A percentile compares a stretch with the other conserved stretches of the same genome.
These are phyloP conservation scores for Rhaphigaster nebulosa DNA, from an alignment of 2,888 invertebrate species.

Conservation along the genomic window DNA sequence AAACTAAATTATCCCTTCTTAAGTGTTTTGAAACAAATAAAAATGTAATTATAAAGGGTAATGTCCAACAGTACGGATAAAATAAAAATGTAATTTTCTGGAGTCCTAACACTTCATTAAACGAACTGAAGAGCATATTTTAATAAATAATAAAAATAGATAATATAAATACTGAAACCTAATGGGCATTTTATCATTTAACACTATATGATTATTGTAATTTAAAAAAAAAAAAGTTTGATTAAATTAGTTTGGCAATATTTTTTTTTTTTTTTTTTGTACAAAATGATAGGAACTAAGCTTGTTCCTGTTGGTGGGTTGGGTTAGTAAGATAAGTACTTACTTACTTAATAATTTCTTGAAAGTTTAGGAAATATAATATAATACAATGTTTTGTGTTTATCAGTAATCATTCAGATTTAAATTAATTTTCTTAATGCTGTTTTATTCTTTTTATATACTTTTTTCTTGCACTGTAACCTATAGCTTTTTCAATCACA, in stretches of 20 bases:
- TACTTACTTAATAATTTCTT: not conserved
- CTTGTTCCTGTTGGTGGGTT: not conserved
- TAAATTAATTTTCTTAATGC: not conserved
- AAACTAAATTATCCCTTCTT: not conserved
- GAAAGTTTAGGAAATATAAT: not conserved
- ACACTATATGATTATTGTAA: not conserved
- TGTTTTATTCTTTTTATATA: conserved; percentile 12
- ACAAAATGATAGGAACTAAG: too few relatives aligned
- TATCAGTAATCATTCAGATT: conserved; percentile 3
- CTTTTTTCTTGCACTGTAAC: conserved; percentile 45
- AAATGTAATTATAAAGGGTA: not conserved
- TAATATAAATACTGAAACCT: not conserved
- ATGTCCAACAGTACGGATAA: not conserved
- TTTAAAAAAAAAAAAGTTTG: not conserved
- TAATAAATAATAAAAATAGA: not conserved
- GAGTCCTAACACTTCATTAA: not conserved
- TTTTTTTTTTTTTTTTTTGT: too few relatives aligned
- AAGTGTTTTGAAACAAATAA: not conserved
- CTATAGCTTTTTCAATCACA: conserved; percentile 48
- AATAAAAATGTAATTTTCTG: not conserved
- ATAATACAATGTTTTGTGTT: not conserved
- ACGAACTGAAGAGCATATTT: not conserved
- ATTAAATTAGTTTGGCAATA: not conserved
- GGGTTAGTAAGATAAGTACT: not conserved
- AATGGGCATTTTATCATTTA: not conserved